Base-by-base conservation (phyloP, 2,797 vertebrate species). In the Phataginus tetradactyla region DNA sequence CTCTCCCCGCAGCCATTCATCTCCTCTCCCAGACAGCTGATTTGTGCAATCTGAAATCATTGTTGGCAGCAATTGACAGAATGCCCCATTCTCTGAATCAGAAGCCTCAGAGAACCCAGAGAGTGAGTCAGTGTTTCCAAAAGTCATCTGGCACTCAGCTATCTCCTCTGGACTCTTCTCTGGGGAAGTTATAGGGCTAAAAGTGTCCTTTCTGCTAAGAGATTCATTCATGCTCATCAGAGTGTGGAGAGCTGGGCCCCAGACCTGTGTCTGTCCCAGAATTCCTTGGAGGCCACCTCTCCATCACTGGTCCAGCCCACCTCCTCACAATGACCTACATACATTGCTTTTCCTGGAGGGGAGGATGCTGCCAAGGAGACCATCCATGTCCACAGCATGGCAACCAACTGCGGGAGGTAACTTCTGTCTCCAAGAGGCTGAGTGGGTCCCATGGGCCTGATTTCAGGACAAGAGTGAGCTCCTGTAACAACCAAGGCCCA, bases 41-140 rank as follows among this genome's bases (percentile, higher is more conserved):
- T 34, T 13, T 69, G 72, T n/a, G 59, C 45, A 7, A 59, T 59
- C 86, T 93, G 90, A 95, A 78, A 45, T 95, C 87, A 86, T 2
- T 69, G 84, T 23, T 93, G 84, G 92, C 12, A 3, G 45, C n/a
- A 0, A 32, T 2, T 4, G 39, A 68, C 34, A 53, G 74, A 64
- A 75, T 11, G 57, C 20, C 94, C 45, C 27, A 11, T 27, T 78
- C 69, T 79, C 84, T 59, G 42, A 18, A 80, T 77, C 42, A 68
- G 72, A 68, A 75, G 53, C 86, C 87, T 86, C 92, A 57, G 32
- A 79, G 86, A 64, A 59, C 51, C 74, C 51, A 23, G 64, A 49
- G 20, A 45, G 55, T 39, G 74, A 86, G 69, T 53, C 69, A 23
- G 74, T 51, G 51, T 86, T 94, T 68, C 79, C 0, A 1, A 86